Conservation (phyloP, 2,888 invertebrate genomes). For the Caenorhabditis sp. region DNA sequence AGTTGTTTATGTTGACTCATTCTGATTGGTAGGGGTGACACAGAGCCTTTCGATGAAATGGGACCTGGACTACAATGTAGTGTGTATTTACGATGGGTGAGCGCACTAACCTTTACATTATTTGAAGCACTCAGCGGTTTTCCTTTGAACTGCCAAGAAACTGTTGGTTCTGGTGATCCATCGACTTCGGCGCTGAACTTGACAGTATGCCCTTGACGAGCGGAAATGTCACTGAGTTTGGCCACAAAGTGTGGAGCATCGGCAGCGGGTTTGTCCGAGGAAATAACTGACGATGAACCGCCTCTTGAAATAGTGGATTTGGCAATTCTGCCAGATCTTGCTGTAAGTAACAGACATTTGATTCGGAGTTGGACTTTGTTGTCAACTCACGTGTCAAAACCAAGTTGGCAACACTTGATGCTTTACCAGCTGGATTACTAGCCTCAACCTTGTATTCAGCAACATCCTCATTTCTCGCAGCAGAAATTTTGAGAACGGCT, state of each 20-base stretch:
- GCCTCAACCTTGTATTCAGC: conserved; percentile 87
- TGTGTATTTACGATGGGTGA: no score
- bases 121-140: conserved; percentile 47
- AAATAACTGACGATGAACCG: conserved; percentile 30
- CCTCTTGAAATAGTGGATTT: conserved; percentile 54
- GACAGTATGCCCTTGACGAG: conserved; percentile 63
- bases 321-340: conserved; percentile 54
- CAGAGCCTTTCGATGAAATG: no score
- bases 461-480: conserved; percentile 87
- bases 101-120: conserved; percentile 53
- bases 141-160: conserved; percentile 68
- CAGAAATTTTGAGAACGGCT: conserved; percentile 84
- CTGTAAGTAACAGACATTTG: conserved; percentile 38
- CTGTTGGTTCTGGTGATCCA: conserved; percentile 66
- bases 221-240: conserved; percentile 64
- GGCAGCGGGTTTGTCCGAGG: conserved; percentile 33
- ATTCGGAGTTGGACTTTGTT: no score
- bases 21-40: no score
- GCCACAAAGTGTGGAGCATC: conserved; percentile 66
- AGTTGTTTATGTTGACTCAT: no score
- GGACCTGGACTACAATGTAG: no score
- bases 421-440: conserved; percentile 73
- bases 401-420: conserved; percentile 72
- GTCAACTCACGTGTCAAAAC: conserved; percentile 59
- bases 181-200: conserved; percentile 66